These are phyloP conservation scores for Scaptomyza flava DNA, from an alignment of 2,888 invertebrate species.

Conservation along the genomic window DNA sequence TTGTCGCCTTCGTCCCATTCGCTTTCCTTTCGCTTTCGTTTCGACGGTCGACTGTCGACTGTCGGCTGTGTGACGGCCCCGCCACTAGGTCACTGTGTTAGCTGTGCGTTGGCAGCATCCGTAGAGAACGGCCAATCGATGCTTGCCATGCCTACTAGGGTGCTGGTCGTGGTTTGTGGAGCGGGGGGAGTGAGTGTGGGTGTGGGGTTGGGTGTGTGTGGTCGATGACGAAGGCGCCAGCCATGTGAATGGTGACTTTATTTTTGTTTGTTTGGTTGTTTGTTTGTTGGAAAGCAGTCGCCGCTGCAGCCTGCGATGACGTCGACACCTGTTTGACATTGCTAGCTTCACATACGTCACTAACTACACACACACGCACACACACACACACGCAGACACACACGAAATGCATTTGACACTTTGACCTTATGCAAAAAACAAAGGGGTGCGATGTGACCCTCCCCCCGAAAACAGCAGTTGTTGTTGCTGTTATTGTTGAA, in stretches of 20 bases:
- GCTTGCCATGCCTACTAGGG: neutral
- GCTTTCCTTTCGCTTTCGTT: neutral
- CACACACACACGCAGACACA: neutral
- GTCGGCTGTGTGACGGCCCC: slow-evolving; percentile 44
- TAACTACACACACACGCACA: neutral
- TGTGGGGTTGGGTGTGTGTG: neutral
- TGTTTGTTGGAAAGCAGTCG: neutral
- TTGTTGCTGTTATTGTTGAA: slow-evolving; percentile 7
- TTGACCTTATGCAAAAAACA: slow-evolving; percentile 58
- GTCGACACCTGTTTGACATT: slow-evolving; percentile 76
- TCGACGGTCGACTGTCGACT: neutral
- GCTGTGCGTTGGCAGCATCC: slow-evolving; percentile 56
- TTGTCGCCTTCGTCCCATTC: neutral
- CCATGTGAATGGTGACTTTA: slow-evolving; percentile 2
- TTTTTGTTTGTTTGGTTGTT: neutral
- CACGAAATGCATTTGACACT: slow-evolving; percentile 52
- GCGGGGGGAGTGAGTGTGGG: neutral
- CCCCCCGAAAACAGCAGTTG: neutral
- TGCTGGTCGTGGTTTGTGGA: neutral
- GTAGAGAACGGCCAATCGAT: slow-evolving; percentile 46
- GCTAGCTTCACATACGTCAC: slow-evolving; percentile 19
- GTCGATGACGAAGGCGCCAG: slow-evolving; percentile 9
- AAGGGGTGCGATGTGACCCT: neutral
- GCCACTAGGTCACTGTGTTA: slow-evolving; percentile 84
- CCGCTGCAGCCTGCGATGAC: slow-evolving; percentile 66